Base-by-base conservation (phyloP, 2,888 invertebrate species). In the Nomada hirtipes region DNA sequence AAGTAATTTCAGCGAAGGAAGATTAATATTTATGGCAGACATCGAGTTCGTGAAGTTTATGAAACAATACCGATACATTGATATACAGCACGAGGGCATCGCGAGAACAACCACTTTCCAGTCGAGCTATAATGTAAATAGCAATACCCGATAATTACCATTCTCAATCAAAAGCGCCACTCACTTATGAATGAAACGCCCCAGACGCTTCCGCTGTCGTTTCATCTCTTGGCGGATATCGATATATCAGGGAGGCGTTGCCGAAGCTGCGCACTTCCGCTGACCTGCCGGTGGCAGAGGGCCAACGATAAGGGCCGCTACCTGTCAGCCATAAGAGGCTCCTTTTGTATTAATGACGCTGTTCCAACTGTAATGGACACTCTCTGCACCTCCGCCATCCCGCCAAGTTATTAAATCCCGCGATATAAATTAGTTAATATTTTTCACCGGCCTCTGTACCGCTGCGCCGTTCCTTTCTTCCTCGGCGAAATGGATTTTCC, bases 261-360 rank as follows among this genome's bases (percentile, higher is more conserved):
- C 47, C 50, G 77, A 52, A 65, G 29, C 76, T 44, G 63, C 68
- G 26, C 52, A 26, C 63, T 69, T 78, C 60, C 53, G 69, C 29
- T 53, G 64, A 78, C 80, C 72, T 23, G 79, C 4, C 13, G 29
- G 26, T 81, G 81, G 79, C 81, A 79, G 53, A 73, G 26, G 36
- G 79, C 80, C 80, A 81, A 64, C 72, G 79, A 73, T 69, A 73
- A 81, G 73, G 42, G 29, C 60, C 26, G 55, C 50, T 53, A 11
- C 70, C 50, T 69, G 70, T 53, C 70, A n/a, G 20, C 53, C 67
- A 20, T 42, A 29, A 57, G 42, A 68, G 71, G 42, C 52, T 59
- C 47, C 81, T 73, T 79, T 81, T 69, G 73, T 81, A 81, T 79
- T 60, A 79, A 81, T 47, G 73, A 81, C 59, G 13, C 68, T 69